Evolutionary conservation across 2,888 invertebrate genomes (phyloP).

Genomic region (Netelia virgata): DNA sequence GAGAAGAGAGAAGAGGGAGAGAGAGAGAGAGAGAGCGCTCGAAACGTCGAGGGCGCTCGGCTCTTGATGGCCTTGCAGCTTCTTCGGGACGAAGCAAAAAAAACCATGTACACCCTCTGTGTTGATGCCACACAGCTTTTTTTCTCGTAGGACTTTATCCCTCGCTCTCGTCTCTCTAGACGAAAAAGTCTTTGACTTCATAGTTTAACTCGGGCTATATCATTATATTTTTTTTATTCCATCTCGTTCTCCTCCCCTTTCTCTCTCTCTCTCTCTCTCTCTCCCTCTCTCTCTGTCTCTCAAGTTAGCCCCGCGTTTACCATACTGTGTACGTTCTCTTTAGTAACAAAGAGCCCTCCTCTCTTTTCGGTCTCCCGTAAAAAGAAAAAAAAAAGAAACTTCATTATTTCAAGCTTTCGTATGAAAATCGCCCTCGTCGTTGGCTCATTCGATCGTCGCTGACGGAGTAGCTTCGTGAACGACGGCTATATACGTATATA

Average conservation of each 20-base stretch:
- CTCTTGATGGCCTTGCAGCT: conserved; percentile 15
- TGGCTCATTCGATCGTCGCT: background rate
- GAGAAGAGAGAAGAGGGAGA: conserved; percentile 23
- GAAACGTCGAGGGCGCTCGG: conserved; percentile 16
- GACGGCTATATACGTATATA: conserved; percentile 2
- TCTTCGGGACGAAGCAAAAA: conserved; percentile 17
- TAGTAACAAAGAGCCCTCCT: conserved; percentile 1
- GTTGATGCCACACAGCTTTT: conserved; percentile 24
- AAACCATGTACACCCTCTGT: background rate
- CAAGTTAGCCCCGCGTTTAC: conserved; percentile 12
- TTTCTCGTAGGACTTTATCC: conserved; percentile 11
- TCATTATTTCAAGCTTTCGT: conserved; percentile 7
- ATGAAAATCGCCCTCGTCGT: conserved; percentile 11
- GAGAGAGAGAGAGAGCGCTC: conserved; percentile 39
- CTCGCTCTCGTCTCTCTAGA: conserved; percentile 2
- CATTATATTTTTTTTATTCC: conserved; percentile 18
- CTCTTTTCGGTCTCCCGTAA: background rate
- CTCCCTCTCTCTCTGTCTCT: background rate
- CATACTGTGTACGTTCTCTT: background rate
- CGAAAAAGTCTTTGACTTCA: conserved; percentile 41
- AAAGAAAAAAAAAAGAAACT: conserved; percentile 24
- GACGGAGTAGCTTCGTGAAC: conserved; percentile 15
- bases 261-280: background rate
- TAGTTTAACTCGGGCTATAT: conserved; percentile 17
- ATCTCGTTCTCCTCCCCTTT: background rate